phyloP scores from a whole-genome alignment of 2,797 vertebrate species.

The Philypnodon macrostomus region DNA sequence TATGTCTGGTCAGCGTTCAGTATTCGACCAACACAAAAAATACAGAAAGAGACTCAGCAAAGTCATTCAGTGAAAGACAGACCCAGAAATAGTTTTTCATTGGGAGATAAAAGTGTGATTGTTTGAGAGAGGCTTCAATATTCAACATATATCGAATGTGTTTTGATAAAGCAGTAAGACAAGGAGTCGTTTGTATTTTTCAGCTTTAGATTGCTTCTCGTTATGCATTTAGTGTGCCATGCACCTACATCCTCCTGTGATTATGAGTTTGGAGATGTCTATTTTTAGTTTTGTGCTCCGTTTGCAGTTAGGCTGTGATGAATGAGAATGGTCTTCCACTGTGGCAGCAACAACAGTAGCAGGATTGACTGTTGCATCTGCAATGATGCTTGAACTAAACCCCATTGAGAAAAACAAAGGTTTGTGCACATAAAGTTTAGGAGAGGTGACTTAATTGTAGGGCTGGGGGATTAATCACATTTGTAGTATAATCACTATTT shows the following conservation, averaged over 20 bases:
- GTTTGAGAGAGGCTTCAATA: constrained; percentile 24
- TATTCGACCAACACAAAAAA: constrained; percentile 38
- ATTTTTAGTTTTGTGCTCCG: constrained; percentile 57
- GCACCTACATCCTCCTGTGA: constrained; percentile 44
- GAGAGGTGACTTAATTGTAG: not conserved
- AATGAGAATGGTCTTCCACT: constrained; percentile 43
- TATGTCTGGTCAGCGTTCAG: constrained; percentile 54
- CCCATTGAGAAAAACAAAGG: constrained; percentile 19
- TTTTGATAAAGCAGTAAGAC: too few relatives aligned
- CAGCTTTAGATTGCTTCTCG: constrained; percentile 25
- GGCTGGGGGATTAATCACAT: too few relatives aligned
- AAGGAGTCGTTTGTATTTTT: constrained; percentile 57
- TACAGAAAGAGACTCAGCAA: constrained; percentile 9
- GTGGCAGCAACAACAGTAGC: constrained; percentile 49
- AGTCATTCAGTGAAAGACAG: constrained; percentile 11
- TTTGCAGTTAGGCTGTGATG: constrained; percentile 48
- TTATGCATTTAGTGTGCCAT: constrained; percentile 36
- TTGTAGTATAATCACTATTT: too few relatives aligned
- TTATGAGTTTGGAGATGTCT: constrained; percentile 44
- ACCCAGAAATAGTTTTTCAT: constrained; percentile 10
- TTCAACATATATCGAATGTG: constrained; percentile 48
- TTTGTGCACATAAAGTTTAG: constrained; percentile 19
- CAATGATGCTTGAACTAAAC: constrained; percentile 40
- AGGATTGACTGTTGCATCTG: constrained; percentile 45
- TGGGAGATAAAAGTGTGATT: constrained; percentile 43